A percentile compares a stretch with the other conserved stretches of the same genome.
These are phyloP conservation scores for Turdus rufiventris DNA, from an alignment of 2,113 vertebrate genomes.

Conservation along the genomic window DNA sequence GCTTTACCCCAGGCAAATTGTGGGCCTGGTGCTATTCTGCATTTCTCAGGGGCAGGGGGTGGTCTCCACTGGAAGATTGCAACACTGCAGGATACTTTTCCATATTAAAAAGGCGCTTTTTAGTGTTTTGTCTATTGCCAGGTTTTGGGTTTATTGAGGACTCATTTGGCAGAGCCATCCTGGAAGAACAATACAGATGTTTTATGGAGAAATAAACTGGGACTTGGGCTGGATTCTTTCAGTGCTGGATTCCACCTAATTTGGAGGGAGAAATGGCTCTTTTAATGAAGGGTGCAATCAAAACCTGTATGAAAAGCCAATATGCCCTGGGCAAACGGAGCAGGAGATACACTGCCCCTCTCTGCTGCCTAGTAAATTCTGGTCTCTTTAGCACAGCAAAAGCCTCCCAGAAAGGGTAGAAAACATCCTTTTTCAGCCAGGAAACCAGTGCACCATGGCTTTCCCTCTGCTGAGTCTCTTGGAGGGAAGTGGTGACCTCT, in stretches of 20 bases:
- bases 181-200: constrained; percentile 70
- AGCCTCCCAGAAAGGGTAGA: not conserved
- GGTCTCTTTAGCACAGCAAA: not conserved
- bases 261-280: constrained; percentile 40
- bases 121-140: constrained; percentile 65
- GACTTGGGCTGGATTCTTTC: constrained; percentile 57
- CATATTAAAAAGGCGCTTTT: constrained; percentile 70
- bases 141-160: constrained; percentile 67
- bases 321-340: constrained; percentile 20
- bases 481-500: not conserved
- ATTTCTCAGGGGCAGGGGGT: constrained; percentile 64
- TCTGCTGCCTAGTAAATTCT: not conserved
- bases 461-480: not conserved
- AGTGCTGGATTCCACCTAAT: constrained; percentile 63
- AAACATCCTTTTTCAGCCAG: not conserved
- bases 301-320: constrained; percentile 46
- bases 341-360: not conserved
- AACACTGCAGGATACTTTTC: constrained; percentile 70
- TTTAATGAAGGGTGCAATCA: constrained; percentile 64
- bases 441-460: not conserved
- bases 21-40: constrained; percentile 48
- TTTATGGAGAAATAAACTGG: constrained; percentile 67
- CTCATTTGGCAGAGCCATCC: constrained; percentile 68
- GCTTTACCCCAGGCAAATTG: constrained; percentile 50
- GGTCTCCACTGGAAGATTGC: constrained; percentile 63